Conservation (phyloP, 2,797 vertebrate genomes). For the Chelon labrosus region DNA sequence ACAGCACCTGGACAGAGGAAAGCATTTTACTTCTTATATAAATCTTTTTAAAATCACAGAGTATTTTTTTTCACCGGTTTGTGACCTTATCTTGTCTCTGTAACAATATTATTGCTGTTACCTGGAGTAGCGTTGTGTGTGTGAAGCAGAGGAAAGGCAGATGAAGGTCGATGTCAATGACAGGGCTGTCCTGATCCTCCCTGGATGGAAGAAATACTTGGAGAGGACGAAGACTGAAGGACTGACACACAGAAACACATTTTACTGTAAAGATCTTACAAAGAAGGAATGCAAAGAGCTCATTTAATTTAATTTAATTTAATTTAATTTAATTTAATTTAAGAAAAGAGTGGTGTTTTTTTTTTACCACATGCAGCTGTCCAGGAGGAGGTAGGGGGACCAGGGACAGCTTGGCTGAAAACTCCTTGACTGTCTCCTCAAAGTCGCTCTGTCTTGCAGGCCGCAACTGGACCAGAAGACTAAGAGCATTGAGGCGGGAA, state of each 20-base stretch:
- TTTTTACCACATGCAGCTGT: conserved; percentile 93
- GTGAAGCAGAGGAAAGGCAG: conserved; percentile 94
- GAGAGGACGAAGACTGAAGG: conserved; percentile 91
- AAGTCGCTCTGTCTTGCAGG: conserved; percentile 86
- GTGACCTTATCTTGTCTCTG: not conserved
- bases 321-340: too few species aligned
- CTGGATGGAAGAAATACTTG: conserved; percentile 92
- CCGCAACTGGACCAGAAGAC: conserved; percentile 86
- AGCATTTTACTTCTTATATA: not conserved
- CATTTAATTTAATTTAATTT: too few species aligned
- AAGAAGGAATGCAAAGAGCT: not conserved
- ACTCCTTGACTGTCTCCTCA: conserved; percentile 92
- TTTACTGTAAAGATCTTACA: not conserved
- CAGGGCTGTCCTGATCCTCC: conserved; percentile 88
- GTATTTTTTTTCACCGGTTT: not conserved
- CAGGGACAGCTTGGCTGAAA: conserved; percentile 93
- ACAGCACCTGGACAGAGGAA: conserved; percentile 80
- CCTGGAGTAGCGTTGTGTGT: conserved; percentile 79
- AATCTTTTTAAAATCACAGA: too few species aligned
- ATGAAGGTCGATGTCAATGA: conserved; percentile 94
- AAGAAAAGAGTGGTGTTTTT: not conserved
- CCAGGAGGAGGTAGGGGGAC: conserved; percentile 95
- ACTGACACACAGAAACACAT: conserved; percentile 56
- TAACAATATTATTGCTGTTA: conserved; percentile 32
- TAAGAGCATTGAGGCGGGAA: conserved; percentile 29